Conservation (phyloP, 1,140 invertebrate species). For the Andricus grossulariae region DNA sequence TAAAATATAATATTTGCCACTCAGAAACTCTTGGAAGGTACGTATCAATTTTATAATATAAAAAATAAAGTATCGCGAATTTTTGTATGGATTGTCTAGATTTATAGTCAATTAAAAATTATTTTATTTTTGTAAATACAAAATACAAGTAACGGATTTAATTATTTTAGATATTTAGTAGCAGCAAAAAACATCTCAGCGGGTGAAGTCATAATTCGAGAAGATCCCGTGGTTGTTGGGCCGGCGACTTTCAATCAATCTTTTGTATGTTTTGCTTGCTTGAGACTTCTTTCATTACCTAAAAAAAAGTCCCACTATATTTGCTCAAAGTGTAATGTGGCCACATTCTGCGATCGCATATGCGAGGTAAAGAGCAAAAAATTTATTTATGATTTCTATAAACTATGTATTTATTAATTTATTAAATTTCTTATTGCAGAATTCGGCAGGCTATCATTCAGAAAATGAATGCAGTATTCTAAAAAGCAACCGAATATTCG, state of each 20-base stretch:
- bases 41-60: not conserved
- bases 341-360: slow-evolving; percentile 75
- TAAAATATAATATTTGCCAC: slow-evolving; percentile 53
- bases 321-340: slow-evolving; percentile 77
- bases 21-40: slow-evolving; percentile 66
- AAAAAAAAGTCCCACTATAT: slow-evolving; percentile 45
- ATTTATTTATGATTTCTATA: slow-evolving; percentile 30
- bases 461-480: slow-evolving; percentile 76
- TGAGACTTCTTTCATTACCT: slow-evolving; percentile 71
- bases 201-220: slow-evolving; percentile 79
- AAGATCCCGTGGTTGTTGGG: slow-evolving; percentile 78
- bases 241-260: slow-evolving; percentile 73
- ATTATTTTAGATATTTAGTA: slow-evolving; percentile 75
- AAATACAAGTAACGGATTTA: not conserved
- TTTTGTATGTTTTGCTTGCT: slow-evolving; percentile 80
- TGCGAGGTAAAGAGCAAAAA: slow-evolving; percentile 67
- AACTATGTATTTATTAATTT: not conserved
- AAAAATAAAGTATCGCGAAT: not conserved
- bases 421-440: slow-evolving; percentile 63
- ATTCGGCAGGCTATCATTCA: slow-evolving; percentile 65
- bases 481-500: slow-evolving; percentile 64
- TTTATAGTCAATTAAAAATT: not conserved
- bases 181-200: slow-evolving; percentile 78
- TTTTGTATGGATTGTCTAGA: too few relatives aligned
- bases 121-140: not conserved